Percentiles rank a stretch among this genome's conserved stretches.
These are phyloP conservation scores for Sphaerodactylus townsendi DNA, from an alignment of 2,113 vertebrate genomes.

Conservation along the genomic window DNA sequence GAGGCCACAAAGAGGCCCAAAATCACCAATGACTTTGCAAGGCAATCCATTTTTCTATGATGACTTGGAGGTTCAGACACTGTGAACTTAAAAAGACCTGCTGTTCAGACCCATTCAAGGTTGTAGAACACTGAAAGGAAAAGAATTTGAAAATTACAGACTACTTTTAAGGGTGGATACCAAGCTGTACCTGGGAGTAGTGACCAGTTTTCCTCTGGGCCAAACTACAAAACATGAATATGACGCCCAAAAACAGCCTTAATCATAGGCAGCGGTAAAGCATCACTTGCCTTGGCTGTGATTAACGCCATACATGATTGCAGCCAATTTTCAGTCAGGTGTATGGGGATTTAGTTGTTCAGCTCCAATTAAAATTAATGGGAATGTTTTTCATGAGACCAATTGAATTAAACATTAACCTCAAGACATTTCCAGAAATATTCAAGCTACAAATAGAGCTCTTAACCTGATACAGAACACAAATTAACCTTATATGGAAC, in stretches of 20 bases:
- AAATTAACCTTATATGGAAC: background rate
- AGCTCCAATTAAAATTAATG: constrained; percentile 36
- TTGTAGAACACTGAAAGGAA: background rate
- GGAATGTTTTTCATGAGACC: background rate
- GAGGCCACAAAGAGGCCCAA: background rate
- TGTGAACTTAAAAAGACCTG: background rate
- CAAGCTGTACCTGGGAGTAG: background rate
- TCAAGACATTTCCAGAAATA: background rate
- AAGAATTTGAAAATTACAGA: background rate
- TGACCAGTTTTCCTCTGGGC: background rate
- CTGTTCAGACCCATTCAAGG: background rate
- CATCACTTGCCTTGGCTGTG: constrained; percentile 25
- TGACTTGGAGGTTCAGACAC: background rate
- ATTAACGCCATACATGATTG: constrained; percentile 34
- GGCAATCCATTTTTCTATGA: background rate
- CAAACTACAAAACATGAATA: background rate
- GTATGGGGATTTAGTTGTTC: constrained; percentile 32
- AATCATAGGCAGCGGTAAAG: background rate
- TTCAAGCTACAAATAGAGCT: constrained; percentile 7
- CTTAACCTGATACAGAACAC: constrained; percentile 10
- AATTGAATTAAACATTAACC: constrained; percentile 37
- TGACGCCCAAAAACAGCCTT: background rate
- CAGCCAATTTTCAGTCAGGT: constrained; percentile 37
- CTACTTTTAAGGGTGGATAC: background rate
- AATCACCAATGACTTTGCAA: background rate